phyloP scores from a whole-genome alignment of 2,113 vertebrate species.

The Syrmaticus mikado region DNA sequence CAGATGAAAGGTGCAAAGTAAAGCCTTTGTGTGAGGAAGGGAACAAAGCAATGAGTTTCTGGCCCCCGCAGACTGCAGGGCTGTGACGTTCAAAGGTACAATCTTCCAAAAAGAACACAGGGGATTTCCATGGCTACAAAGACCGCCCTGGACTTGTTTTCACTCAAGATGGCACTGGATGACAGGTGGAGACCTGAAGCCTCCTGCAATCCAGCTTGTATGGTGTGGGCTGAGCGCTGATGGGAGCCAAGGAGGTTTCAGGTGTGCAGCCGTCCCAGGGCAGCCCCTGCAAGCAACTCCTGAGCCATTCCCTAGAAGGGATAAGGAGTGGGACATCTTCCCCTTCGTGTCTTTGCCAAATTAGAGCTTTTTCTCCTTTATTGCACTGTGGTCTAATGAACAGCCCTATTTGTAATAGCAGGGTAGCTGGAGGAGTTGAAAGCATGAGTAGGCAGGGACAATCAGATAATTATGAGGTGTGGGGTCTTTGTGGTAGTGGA shows the following conservation, averaged over 20 bases:
- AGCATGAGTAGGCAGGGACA: background rate
- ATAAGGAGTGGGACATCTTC: background rate
- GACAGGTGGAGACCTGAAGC: background rate
- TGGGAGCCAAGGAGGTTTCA: background rate
- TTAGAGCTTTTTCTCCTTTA: background rate
- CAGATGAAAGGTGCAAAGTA: conserved; percentile 36
- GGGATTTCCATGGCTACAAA: conserved; percentile 61
- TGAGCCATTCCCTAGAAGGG: background rate
- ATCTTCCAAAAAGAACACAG: conserved; percentile 9
- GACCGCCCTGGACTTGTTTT: conserved; percentile 18
- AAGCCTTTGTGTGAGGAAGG: conserved; percentile 39
- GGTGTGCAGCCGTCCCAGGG: background rate
- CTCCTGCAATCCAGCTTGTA: fast-evolving
- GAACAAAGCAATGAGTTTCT: conserved; percentile 41
- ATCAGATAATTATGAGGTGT: background rate
- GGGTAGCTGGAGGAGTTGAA: background rate
- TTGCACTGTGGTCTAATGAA: background rate
- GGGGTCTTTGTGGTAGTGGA: background rate
- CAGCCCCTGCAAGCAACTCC: background rate
- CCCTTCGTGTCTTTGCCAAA: background rate
- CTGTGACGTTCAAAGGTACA: conserved; percentile 35
- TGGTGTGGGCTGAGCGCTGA: background rate
- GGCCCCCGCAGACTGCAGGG: conserved; percentile 20
- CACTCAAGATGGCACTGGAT: background rate
- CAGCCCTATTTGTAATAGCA: background rate